Base-by-base conservation (phyloP, 1,140 invertebrate genomes). In the Pristionchus pacificus region DNA sequence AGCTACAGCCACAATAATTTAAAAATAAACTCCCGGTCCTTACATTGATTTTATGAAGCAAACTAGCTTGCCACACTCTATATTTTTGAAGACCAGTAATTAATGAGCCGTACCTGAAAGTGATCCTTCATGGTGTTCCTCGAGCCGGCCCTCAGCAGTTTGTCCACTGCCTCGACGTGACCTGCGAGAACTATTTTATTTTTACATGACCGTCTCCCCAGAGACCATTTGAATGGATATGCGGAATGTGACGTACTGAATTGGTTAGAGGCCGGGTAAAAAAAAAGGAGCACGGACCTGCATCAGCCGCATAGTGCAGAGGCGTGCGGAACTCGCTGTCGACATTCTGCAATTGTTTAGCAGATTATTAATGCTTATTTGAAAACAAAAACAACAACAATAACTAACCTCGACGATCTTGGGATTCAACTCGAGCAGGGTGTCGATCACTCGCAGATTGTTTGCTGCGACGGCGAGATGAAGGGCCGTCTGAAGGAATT, bases 251-350 rank as follows among this genome's bases (percentile, higher is more conserved):
- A n/a, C n/a, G n/a, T 49, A 10, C 38, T 49, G 19, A 49, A 49
- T 49, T 19, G 38, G 38, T 49, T n/a, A n/a, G n/a, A n/a, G n/a
- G n/a, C n/a, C n/a, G n/a, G n/a, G n/a, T n/a, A n/a, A n/a, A n/a
- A n/a, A n/a, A n/a, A n/a, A n/a, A n/a, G n/a, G n/a, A n/a, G 49
- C 27, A 72, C 71, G 28, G 38, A n/a, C 71, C 71, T 19, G 67
- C 65, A 14, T 73, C 71, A 1, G 71, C 71, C 0, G 65, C 71
- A 68, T 73, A 73, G 25, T 73, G 71, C 33, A 73, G 64, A 1
- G 71, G 71, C 1, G 71, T 73, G 0, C 71, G 38, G 19, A 49
- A 49, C 6, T 49, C 38, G 38, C 6, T 49, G 19, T 49, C 38
- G 6, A 49, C 38, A 10, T 19, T 49, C 38, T 19, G 6, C 6